phyloP scores from a whole-genome alignment of 2,888 invertebrate species.

The Drosophila cracens region DNA sequence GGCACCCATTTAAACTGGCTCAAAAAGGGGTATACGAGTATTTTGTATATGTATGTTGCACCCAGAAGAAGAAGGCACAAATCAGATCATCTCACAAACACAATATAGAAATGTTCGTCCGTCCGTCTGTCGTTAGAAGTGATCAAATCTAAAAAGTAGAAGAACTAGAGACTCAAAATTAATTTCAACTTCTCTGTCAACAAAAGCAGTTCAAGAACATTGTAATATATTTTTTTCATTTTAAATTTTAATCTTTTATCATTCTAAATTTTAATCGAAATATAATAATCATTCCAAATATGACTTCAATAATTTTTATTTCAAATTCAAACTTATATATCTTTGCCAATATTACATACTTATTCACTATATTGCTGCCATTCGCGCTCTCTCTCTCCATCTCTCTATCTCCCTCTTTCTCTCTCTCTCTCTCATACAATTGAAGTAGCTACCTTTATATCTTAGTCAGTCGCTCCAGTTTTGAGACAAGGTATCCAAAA shows the following conservation, averaged over 20 bases:
- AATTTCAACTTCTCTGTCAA: neutral
- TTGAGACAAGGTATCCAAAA: neutral
- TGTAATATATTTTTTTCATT: neutral
- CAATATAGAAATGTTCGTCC: neutral
- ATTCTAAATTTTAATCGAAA: neutral
- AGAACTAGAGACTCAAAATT: neutral
- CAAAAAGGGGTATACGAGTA: constrained; percentile 7
- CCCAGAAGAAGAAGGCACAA: neutral
- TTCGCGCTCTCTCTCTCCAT: neutral
- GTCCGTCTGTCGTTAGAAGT: neutral
- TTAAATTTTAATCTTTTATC: too few relatives aligned
- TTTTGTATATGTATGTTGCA: neutral
- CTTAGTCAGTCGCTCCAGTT: neutral
- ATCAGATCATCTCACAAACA: neutral
- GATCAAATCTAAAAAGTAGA: neutral
- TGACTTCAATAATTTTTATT: neutral
- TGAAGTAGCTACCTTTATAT: neutral
- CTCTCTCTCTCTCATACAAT: neutral
- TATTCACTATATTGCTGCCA: neutral
- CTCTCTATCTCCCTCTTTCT: neutral
- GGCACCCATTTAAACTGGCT: constrained; percentile 3
- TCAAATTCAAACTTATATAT: too few relatives aligned
- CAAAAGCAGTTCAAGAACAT: neutral
- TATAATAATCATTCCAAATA: neutral
- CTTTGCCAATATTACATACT: neutral